Base-by-base conservation (phyloP, 2,888 invertebrate species). In the Deroplatys truncata region DNA sequence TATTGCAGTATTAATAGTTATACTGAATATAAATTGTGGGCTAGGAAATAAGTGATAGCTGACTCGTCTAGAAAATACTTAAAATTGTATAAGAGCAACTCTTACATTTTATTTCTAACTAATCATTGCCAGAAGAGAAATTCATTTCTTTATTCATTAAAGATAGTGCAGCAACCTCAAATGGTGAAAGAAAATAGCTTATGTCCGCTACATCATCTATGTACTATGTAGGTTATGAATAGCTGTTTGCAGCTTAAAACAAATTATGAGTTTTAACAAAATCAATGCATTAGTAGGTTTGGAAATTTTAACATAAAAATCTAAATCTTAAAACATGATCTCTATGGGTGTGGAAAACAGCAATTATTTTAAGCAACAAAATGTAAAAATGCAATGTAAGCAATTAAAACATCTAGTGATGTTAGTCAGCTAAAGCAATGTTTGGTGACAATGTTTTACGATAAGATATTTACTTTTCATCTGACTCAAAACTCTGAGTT, bases 401-500 rank as follows among this genome's bases (percentile, higher is more conserved):
- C 56, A 72, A 72, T 72, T 20, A 72, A n/a, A 72, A 72, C 56
- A 72, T 72, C 56, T 72, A 72, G 9, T 72, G 28, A n/a, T 90
- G 49, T 85, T 72, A 84, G 85, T 84, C 72, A 29, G 84, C 89
- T 83, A n/a, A 89, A 85, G 86, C 85, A 83, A 83, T 88, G 86
- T 85, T 15, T 82, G 25, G 85, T 49, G 35, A 31, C 43, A 84
- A n/a, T 29, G 28, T 25, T n/a, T n/a, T 7, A 20, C 3, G 28
- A 28, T 25, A 28, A 29, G n/a, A 72, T 28, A 96, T 97, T 96
- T 94, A 98, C 98, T 97, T 97, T 94, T 97, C 97, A 93, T 98
- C 98, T 92, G 97, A 97, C 93, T 98, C 97, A 93, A 97, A 97
- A 94, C 98, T 98, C 93, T 97, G 97, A 85, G 97, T 97, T 93